These are phyloP conservation scores for Neuroscelio doddi DNA, from an alignment of 2,888 invertebrate species.

Conservation along the genomic window DNA sequence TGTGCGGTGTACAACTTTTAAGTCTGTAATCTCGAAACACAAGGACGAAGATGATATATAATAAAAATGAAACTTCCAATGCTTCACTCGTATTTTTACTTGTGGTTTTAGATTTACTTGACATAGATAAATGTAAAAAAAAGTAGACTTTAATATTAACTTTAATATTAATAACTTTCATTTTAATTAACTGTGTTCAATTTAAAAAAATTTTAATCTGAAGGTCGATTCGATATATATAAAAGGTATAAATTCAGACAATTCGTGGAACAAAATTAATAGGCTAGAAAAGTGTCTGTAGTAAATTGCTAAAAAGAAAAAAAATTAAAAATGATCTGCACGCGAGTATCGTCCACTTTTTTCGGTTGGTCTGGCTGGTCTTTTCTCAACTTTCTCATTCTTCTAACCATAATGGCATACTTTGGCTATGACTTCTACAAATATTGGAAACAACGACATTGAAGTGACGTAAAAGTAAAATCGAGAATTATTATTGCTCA, in stretches of 20 bases:
- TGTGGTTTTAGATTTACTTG: too few relatives aligned
- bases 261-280: slow-evolving; percentile 5
- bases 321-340: slow-evolving; percentile 49
- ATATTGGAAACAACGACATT: slow-evolving; percentile 22
- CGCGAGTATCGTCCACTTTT: slow-evolving; percentile 15
- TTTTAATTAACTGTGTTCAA: too few relatives aligned
- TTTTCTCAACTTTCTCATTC: slow-evolving; percentile 56
- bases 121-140: too few relatives aligned
- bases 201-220: too few relatives aligned
- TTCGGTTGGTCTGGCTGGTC: slow-evolving; percentile 58
- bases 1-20: slow-evolving; percentile 16
- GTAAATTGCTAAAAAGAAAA: slow-evolving; percentile 6
- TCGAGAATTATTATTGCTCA: slow-evolving; percentile 5
- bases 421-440: slow-evolving; percentile 47
- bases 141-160: too few relatives aligned
- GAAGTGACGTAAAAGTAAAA: too few relatives aligned
- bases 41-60: slow-evolving; percentile 9
- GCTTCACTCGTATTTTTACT: too few relatives aligned
- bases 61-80: slow-evolving; percentile 33
- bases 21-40: slow-evolving; percentile 19
- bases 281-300: slow-evolving; percentile 1
- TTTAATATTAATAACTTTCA: too few relatives aligned
- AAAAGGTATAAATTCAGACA: background rate
- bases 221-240: too few relatives aligned
- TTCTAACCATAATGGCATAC: slow-evolving; percentile 48